Base-by-base conservation (phyloP, 1,140 invertebrate species). In the Hylaeus volcanicus region DNA sequence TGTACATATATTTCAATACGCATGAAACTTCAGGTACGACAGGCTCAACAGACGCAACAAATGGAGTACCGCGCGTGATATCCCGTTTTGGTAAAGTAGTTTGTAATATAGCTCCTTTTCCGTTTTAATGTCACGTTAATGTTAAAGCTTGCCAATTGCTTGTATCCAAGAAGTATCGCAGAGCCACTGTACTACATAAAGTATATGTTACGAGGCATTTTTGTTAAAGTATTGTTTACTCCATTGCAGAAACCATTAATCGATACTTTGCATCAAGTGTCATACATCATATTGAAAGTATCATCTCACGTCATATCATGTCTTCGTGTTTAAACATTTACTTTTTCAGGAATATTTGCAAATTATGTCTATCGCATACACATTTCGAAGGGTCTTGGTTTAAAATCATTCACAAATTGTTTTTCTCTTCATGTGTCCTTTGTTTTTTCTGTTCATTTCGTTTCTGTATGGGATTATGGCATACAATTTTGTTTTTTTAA, bases 31-130 rank as follows among this genome's bases (percentile, higher is more conserved):
- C 89, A 93, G 92, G 92, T 91, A 84, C 89, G 61, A 69, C 89
- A 86, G 92, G 72, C 74, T 84, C 90, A 80, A 84, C 86, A 73
- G 89, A 91, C 77, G 78, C 83, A 37, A 78, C 85, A 84, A 82
- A 90, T 71, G 84, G 89, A 88, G 78, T 88, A 75, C 91, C 88
- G 81, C 89, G 90, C 84, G 90, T 91, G 75, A 91, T 86, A 87
- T 92, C 91, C 81, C 92, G 91, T 90, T 93, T 93, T 86, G 92
- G 92, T 93, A 93, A 93, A 90, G 92, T 93, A 92, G 85, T 86
- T 83, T 89, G 83, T 89, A 84, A 89, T 63, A 82, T 82, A 87
- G 68, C 72, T 83, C 9, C 72, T 48, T 86, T 82, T 84, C 69
- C 6, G 26, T 86, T 81, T 80, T 80, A 79, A 77, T 83, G 76